These are phyloP conservation scores for Melanocharis versteri DNA, from an alignment of 2,113 vertebrate species.

Conservation along the genomic window DNA sequence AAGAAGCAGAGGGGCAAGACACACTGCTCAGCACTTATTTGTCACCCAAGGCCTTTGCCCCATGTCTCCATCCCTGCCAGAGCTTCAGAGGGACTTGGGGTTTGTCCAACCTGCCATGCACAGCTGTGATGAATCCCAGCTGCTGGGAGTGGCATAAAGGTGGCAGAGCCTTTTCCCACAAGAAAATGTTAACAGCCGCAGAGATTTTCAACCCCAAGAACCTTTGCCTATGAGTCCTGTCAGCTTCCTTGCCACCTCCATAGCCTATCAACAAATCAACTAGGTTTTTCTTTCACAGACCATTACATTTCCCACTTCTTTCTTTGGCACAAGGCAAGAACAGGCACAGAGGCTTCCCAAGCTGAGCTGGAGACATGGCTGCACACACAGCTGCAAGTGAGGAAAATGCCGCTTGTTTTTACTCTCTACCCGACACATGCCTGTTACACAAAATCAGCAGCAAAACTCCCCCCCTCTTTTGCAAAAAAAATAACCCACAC, in stretches of 20 bases:
- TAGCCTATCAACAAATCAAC: background rate
- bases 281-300: background rate
- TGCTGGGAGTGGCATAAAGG: background rate
- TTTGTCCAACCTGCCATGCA: background rate
- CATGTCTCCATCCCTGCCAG: background rate
- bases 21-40: background rate
- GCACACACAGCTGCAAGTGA: background rate
- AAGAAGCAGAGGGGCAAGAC: background rate
- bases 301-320: background rate
- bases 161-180: background rate
- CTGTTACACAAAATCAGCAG: background rate
- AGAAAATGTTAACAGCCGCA: background rate
- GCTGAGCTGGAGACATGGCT: background rate
- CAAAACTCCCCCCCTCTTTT: background rate
- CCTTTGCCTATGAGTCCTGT: background rate
- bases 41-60: background rate
- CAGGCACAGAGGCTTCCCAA: background rate
- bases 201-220: background rate
- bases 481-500: background rate
- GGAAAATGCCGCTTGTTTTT: background rate
- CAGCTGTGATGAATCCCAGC: background rate
- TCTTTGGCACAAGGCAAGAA: background rate
- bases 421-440: fast-evolving
- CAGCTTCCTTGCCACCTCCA: background rate
- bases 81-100: background rate